Evolutionary conservation across 1,140 invertebrate genomes (phyloP).

Genomic region (Dryas iulia): DNA sequence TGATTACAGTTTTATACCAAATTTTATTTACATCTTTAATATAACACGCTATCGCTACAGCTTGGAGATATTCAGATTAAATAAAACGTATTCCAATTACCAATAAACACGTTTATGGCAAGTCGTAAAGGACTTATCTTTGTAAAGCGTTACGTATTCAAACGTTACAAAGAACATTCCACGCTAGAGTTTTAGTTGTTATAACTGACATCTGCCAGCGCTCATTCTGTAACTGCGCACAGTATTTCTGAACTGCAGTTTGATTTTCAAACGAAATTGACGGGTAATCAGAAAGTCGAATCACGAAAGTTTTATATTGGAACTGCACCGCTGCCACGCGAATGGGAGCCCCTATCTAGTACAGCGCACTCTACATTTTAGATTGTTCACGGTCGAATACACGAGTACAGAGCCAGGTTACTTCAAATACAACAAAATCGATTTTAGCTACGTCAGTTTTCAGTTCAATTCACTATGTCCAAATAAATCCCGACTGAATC

Average conservation of each 20-base stretch:
- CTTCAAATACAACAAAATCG: constrained; percentile 40
- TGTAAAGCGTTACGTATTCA: neutral
- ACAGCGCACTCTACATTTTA: constrained; percentile 40
- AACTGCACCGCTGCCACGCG: constrained; percentile 31
- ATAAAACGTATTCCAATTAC: neutral
- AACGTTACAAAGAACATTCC: neutral
- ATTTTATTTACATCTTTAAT: neutral
- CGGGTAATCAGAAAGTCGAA: constrained; percentile 15
- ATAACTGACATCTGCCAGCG: neutral
- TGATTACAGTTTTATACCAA: neutral
- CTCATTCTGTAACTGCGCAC: neutral
- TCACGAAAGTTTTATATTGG: constrained; percentile 35
- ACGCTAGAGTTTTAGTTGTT: neutral
- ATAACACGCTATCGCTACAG: neutral
- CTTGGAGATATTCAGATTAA: neutral
- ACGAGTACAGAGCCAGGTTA: constrained; percentile 44
- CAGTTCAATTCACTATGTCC: constrained; percentile 39
- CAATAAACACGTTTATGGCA: neutral
- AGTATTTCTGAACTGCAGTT: neutral
- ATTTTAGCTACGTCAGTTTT: constrained; percentile 42
- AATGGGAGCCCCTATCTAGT: constrained; percentile 38
- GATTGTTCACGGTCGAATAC: constrained; percentile 51
- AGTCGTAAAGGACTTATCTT: neutral
- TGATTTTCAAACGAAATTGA: neutral
- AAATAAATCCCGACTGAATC: constrained; percentile 40